phyloP scores from a whole-genome alignment of 2,888 invertebrate species.

The Acanthosepion pharaonis region DNA sequence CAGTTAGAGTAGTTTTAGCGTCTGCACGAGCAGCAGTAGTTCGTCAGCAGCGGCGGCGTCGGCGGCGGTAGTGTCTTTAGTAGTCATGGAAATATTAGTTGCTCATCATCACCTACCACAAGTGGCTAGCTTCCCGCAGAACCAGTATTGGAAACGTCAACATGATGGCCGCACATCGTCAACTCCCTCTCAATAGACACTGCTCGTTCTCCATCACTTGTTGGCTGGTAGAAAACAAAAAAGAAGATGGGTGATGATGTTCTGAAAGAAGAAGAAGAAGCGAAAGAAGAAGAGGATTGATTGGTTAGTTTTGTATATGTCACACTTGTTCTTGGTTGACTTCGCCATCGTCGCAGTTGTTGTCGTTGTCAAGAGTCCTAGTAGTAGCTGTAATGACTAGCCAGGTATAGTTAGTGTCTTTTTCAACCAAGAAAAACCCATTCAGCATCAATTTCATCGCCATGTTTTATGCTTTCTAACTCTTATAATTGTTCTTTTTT shows the following conservation, averaged over 20 bases:
- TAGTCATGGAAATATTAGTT: constrained; percentile 18
- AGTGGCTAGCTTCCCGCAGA: too few species aligned
- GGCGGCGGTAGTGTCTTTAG: constrained; percentile 33
- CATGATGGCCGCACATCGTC: not conserved
- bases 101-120: not conserved
- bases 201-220: not conserved
- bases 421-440: not conserved
- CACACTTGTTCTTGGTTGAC: not conserved
- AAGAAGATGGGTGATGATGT: not conserved
- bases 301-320: not conserved
- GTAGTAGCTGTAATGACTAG: not conserved
- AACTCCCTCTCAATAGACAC: not conserved
- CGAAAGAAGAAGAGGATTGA: not conserved
- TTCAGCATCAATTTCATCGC: not conserved
- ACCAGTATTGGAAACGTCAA: not conserved
- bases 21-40: not conserved
- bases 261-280: not conserved
- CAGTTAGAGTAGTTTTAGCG: not conserved
- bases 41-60: not conserved
- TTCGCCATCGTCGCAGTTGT: not conserved
- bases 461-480: not conserved
- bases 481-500: not conserved
- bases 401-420: not conserved
- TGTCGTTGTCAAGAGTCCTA: not conserved
- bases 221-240: not conserved